Base-by-base conservation (phyloP, 2,113 vertebrate genomes). In the Sciurus niger region DNA sequence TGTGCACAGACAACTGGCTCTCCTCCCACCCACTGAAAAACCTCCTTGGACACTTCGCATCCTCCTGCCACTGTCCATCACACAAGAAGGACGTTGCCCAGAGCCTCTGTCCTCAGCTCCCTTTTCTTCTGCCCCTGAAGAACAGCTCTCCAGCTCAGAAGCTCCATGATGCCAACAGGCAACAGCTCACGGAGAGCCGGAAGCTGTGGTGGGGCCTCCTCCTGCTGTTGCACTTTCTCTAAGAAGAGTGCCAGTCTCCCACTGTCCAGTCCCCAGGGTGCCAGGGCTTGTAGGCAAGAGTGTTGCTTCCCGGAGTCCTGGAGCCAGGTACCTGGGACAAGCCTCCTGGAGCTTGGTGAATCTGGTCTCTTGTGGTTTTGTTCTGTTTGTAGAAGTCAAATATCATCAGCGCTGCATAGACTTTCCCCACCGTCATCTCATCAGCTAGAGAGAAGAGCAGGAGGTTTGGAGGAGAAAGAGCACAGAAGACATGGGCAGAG, bases 351-450 rank as follows among this genome's bases (percentile, higher is more conserved):
- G 98, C 98, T 96, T 99, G 99, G 76, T 99, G 99, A 93, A 98
- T 98, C 97, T 99, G 99, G 14, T 99, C 98, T 95, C 98, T 99
- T 97, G 98, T 99, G 90, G 99, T 99, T 97, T 99, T 99, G 90
- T 99, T 99, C 98, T 99, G 99, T 93, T 99, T 99, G 98, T 99
- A 99, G 98, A 99, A 99, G 98, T 99, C 99, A 0, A 99, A 99
- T 98, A 99, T 99, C 99, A 99, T 99, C 92, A 99, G 99, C 0
- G 99, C 99, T 0, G 99, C 99, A 0, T 99, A 99, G 74, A 99
- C 99, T 96, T 99, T 99, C 76, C 99, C 99, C 94, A 99, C 99
- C 0, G 99, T 99, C 98, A 99, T 99, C 98, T 99, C 99, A 86
- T 99, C 99, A 2, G 99, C 99, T 99, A 97, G 84, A 88, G 63